Evolutionary conservation across 2,888 invertebrate species (phyloP).

Genomic region (Andrena bucephala): DNA sequence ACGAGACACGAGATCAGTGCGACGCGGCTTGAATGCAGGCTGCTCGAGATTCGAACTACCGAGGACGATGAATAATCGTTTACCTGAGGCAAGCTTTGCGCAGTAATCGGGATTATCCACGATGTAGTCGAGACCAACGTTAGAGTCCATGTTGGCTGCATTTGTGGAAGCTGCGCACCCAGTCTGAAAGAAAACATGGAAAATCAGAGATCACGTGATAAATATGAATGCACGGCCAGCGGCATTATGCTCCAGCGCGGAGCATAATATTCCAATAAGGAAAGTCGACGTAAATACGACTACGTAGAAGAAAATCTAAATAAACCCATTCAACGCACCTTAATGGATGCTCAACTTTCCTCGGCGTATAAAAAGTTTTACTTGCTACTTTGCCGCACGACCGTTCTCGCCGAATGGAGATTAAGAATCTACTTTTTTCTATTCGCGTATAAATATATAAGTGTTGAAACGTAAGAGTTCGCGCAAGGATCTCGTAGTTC

Average conservation of each 20-base stretch:
- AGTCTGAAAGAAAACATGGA: slow-evolving; percentile 66
- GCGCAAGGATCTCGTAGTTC: too few species aligned
- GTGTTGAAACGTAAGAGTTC: too few species aligned
- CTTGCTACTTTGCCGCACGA: background rate
- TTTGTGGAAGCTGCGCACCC: slow-evolving; percentile 75
- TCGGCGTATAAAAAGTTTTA: background rate
- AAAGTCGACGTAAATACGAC: slow-evolving; percentile 31
- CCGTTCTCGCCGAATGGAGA: background rate
- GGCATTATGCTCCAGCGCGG: too few species aligned
- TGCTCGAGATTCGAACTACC: background rate
- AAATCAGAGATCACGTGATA: too few species aligned
- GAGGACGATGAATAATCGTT: slow-evolving; percentile 31
- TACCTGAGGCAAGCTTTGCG: slow-evolving; percentile 93
- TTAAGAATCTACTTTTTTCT: background rate
- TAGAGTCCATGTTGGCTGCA: slow-evolving; percentile 92
- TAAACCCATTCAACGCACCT: slow-evolving; percentile 13
- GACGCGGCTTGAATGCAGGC: slow-evolving; percentile 3
- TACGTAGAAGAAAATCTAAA: slow-evolving; percentile 10
- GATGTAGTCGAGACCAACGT: slow-evolving; percentile 97
- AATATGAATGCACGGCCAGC: too few species aligned
- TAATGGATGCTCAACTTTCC: slow-evolving; percentile 11
- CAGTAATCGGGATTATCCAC: slow-evolving; percentile 97
- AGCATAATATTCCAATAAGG: slow-evolving; percentile 2
- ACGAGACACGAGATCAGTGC: slow-evolving; percentile 86
- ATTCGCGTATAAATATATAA: too few species aligned